Evolutionary conservation across 2,888 invertebrate genomes (phyloP), one percentile per base, ranked within the genome.

Genomic region (Melolontha melolontha): DNA sequence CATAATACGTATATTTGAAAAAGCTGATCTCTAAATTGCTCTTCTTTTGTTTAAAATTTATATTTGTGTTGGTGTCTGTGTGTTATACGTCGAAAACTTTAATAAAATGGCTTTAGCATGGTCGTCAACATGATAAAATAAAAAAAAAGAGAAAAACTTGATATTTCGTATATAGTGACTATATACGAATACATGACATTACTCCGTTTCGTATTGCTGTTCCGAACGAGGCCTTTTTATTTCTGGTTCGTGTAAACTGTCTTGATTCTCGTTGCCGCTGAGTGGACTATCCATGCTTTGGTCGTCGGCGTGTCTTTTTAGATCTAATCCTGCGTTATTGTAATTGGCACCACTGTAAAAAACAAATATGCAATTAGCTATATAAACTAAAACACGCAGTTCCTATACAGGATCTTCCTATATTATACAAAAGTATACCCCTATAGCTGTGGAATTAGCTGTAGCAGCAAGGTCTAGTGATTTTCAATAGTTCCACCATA

Each of bases 141-240:
- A 34, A 34, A 6, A 29, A 47, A 17, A 62, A 34, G 29, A 49
- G 47, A 16, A 47, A 62, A 62, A 62, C 59, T 62, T 62, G 59
- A 62, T 62, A 62, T 62, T 62, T 62, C 59, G 59, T 42, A 62
- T 62, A 62, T 62, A 62, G 59, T 47, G 59, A 62, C 59, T 47
- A 62, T 47, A 67, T 66, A 66, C 57, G 57, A 57, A 12, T 40
- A 41, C 16, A 12, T 22, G 22, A n/a, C 39, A 67, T 75, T 80
- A 83, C 78, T 83, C 83, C 42, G 80, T 79, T 72, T 83, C 83
- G 64, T 76, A 77, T 70, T 79, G 78, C 71, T 81, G 80, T 52
- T 82, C 81, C 34, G 76, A 73, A 69, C 82, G 82, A 55, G 76
- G 73, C 73, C 82, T 78, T 67, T 83, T 83, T 44, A 79, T 72